Percentiles rank a stretch among this genome's conserved stretches.
Evolutionary conservation across 2,113 vertebrate genomes (phyloP).

Genomic region (Mobula birostris): DNA sequence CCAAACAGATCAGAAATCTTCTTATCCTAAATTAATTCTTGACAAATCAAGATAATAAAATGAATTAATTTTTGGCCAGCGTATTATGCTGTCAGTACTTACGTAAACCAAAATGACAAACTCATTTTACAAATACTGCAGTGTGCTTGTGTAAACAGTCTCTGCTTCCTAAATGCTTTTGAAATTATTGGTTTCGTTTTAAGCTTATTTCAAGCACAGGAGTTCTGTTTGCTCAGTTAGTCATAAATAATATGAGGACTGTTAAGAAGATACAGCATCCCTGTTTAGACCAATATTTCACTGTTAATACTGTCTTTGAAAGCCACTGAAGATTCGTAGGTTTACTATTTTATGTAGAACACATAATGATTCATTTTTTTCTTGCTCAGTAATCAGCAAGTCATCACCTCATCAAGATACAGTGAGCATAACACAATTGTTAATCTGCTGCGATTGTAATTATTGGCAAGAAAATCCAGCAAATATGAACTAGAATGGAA

Average conservation of each 20-base stretch:
- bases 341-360: background rate
- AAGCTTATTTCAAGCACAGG: background rate
- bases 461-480: background rate
- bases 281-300: background rate
- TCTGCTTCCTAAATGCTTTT: background rate
- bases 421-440: background rate
- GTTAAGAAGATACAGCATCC: background rate
- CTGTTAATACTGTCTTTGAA: background rate
- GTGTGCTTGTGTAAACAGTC: background rate
- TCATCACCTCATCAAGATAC: background rate
- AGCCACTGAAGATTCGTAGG: background rate
- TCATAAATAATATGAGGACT: background rate
- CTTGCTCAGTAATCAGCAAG: background rate
- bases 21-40: background rate
- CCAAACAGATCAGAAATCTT: background rate
- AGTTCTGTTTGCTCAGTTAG: background rate
- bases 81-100: background rate
- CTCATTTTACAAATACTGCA: background rate
- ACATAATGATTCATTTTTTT: background rate
- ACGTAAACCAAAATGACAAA: conserved; percentile 25
- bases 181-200: background rate
- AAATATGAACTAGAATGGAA: background rate
- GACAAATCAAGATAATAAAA: background rate
- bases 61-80: background rate
- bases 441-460: background rate